Conservation (phyloP, 2,888 invertebrate species). For the Epinotia nisella region DNA sequence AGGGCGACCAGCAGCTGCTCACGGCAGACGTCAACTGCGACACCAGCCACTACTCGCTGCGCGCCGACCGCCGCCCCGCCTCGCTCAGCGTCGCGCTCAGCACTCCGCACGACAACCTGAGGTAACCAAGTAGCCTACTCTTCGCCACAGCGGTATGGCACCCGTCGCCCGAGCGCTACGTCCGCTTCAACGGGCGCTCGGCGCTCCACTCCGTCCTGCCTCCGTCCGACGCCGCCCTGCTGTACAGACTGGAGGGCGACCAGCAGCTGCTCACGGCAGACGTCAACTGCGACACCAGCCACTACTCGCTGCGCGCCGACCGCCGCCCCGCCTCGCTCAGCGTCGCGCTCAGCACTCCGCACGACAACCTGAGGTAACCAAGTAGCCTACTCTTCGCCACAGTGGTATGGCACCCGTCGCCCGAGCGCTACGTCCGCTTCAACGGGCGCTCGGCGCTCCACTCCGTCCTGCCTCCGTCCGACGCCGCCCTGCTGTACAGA, state of each 20-base stretch:
- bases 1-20: conserved; percentile 58
- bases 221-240: conserved; percentile 63
- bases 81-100: conserved; percentile 67
- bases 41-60: conserved; percentile 65
- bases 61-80: conserved; percentile 66
- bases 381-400: conserved; percentile 64
- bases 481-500: conserved; percentile 62
- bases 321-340: conserved; percentile 62
- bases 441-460: conserved; percentile 71
- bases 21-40: conserved; percentile 64
- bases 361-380: conserved; percentile 69
- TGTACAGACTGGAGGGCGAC: conserved; percentile 62
- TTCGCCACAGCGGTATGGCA: conserved; percentile 82
- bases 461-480: conserved; percentile 68
- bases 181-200: conserved; percentile 76
- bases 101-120: conserved; percentile 72
- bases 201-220: conserved; percentile 69
- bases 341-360: conserved; percentile 71
- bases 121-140: conserved; percentile 56
- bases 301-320: conserved; percentile 74
- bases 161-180: conserved; percentile 66
- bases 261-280: conserved; percentile 64
- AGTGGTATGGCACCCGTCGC: conserved; percentile 79
- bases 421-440: conserved; percentile 72
- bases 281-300: conserved; percentile 57